Base-by-base conservation (phyloP, 2,797 vertebrate genomes). In the Sphenodon punctatus region DNA sequence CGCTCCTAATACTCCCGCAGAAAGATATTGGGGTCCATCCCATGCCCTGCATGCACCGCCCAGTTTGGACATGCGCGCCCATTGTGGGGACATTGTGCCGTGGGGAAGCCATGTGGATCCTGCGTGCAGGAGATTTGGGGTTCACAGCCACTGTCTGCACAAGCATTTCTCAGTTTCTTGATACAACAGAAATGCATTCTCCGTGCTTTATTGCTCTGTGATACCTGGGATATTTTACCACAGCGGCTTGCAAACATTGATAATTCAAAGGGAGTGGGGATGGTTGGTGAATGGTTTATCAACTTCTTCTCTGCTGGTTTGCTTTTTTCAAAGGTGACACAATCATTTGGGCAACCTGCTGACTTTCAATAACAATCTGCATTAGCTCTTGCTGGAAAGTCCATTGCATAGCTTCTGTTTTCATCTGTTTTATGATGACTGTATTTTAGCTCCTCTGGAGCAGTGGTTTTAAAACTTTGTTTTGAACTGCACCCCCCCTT, bases 171-270 rank as follows among this genome's bases (percentile, higher is more conserved):
- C 78, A 67, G 73, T 55, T 77, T 51, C 53, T 78, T 14, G 16
- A 38, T 20, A 0, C 13, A 27, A 59, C 39, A 80, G 68, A 48
- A 64, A 5, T n/a, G 32, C 81, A 72, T 86, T 14, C 30, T 48
- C 55, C 61, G 39, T 71, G 68, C 42, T 65, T 34, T 56, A 49
- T 74, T 76, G n/a, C 67, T 55, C 45, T 32, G 67, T 70, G 49
- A 38, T 80, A 67, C 64, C 45, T 70, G 2, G 7, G 16, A 36
- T 32, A 55, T 63, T n/a, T n/a, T 82, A 39, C 58, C 63, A 67
- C 59, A 87, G 73, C 84, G 92, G 59, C 58, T 86, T 89, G 68
- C 69, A 86, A 58, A 66, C 41, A 34, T 17, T 12, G 36, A 20
- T 36, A 68, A 77, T 43, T 58, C 67, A 51, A 61, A 80, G 60